phyloP scores from a whole-genome alignment of 2,113 vertebrate genomes.

The Pygoscelis antarcticus region DNA sequence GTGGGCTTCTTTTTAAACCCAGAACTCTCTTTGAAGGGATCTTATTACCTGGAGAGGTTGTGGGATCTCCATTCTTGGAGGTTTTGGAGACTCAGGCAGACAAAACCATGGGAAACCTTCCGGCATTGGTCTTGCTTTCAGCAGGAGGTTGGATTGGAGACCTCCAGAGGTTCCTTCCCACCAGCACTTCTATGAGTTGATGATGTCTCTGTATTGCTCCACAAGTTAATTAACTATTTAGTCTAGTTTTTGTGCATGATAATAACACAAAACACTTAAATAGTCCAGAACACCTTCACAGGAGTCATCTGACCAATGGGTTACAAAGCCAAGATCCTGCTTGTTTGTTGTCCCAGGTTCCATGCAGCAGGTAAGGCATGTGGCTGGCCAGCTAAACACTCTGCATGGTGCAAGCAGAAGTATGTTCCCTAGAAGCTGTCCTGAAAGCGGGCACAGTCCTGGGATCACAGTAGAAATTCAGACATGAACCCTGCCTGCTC shows the following conservation, averaged over 20 bases:
- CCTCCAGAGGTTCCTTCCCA: neutral
- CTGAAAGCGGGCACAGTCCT: neutral
- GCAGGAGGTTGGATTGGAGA: neutral
- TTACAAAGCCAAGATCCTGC: neutral
- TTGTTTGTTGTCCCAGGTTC: neutral
- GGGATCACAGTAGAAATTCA: neutral
- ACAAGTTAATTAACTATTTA: neutral
- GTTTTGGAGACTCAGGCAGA: neutral
- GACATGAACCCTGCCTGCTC: neutral
- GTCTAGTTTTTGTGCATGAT: neutral
- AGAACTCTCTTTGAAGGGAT: neutral
- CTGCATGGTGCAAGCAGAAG: neutral
- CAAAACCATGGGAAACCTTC: neutral
- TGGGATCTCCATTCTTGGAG: neutral
- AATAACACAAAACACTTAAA: neutral
- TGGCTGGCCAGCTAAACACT: neutral
- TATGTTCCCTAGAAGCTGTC: neutral
- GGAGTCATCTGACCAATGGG: fast-evolving
- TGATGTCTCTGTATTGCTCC: neutral
- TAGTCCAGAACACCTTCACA: neutral
- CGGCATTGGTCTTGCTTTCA: neutral
- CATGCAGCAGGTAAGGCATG: neutral
- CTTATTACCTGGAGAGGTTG: neutral
- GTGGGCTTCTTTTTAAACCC: neutral
- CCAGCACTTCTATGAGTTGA: neutral